These are phyloP conservation scores for Mobula birostris DNA, from an alignment of 2,113 vertebrate species.

Conservation along the genomic window DNA sequence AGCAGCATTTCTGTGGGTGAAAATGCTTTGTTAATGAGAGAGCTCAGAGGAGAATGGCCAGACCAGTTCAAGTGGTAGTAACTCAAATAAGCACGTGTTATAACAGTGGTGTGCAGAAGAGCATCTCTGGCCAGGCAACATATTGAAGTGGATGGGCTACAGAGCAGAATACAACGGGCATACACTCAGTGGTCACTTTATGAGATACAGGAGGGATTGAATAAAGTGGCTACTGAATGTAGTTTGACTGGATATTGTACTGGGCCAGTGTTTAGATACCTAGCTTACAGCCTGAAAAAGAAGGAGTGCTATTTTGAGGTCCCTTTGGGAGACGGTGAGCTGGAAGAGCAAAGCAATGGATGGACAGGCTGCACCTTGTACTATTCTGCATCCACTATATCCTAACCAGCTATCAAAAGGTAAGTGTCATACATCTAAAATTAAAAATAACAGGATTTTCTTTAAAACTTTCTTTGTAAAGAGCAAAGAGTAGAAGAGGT, in stretches of 20 bases:
- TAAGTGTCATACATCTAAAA: neutral
- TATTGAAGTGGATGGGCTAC: no score
- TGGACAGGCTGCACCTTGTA: neutral
- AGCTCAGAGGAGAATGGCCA: no score
- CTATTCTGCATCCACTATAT: neutral
- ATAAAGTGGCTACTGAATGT: no score
- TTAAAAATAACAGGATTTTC: neutral
- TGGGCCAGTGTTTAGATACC: neutral
- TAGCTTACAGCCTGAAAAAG: neutral
- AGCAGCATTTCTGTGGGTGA: no score
- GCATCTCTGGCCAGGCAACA: no score
- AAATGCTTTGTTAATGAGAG: no score
- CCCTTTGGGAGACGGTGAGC: neutral
- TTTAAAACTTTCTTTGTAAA: neutral
- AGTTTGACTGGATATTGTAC: neutral
- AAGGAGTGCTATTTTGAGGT: neutral
- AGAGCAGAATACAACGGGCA: no score
- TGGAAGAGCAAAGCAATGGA: neutral
- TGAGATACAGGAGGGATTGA: no score
- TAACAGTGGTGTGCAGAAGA: no score
- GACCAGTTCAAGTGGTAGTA: no score
- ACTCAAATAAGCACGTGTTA: no score
- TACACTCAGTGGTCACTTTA: no score
- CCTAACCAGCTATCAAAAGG: neutral
- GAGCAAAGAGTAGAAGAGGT: neutral